Base-by-base conservation (phyloP, 2,888 invertebrate genomes). In the Congeria kusceri region DNA sequence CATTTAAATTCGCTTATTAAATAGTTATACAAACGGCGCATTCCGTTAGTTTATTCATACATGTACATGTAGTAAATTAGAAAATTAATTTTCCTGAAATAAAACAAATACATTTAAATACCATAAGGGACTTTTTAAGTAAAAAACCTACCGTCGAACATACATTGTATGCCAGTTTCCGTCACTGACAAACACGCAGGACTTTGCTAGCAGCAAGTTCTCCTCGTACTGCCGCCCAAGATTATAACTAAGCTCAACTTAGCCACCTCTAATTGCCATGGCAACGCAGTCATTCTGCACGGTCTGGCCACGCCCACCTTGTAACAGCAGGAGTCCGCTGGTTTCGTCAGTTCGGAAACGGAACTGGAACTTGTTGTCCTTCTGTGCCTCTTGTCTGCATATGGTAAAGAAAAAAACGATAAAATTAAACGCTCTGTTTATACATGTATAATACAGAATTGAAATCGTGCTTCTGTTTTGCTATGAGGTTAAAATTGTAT, bases 121-220 rank as follows among this genome's bases (percentile, higher is more conserved):
- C 15, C 25, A 28, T 7, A 20, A 53, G 13, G 28, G 3, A 29
- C n/a, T 0, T 7, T 28, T 4, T 20, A 27, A 56, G 20, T 29
- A 0, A 15, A 11, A 13, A 29, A 32, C 49, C 49, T 63, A 77
- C 82, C 76, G 94, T 84, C 96, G 95, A 20, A 96, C 95, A 44
- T 95, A 95, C n/a, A 96, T 95, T 27, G 95, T 95, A 91, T 97
- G 97, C 97, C 97, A 97, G 78, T 95, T 93, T 0, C 96, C 96
- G 93, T 97, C 96, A 88, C 96, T 95, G 15, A 97, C 95, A 87
- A 86, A 82, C 23, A 94, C 93, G 71, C 92, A 90, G 28, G 95
- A 95, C 67, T 92, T 89, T 9, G 94, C 89, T 23, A 93, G 89
- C 18, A 94, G 90, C 15, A 95, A 94, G 59, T 93, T 92, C 47